Evolutionary conservation across 2,797 vertebrate species (phyloP).

Genomic region (Phalloptychus januarius): DNA sequence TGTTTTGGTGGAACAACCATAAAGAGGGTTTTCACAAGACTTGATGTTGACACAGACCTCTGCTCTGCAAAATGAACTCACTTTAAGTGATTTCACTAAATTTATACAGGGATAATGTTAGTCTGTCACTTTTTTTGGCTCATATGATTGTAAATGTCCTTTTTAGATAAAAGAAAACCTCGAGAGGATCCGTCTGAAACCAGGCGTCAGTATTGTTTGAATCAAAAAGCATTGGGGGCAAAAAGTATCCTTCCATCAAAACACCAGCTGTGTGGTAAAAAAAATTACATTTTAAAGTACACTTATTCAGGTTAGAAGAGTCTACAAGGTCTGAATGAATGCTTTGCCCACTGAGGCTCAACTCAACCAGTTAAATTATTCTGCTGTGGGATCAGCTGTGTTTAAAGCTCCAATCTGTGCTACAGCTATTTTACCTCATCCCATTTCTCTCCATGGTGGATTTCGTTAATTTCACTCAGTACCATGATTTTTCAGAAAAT

Average conservation of each 20-base stretch:
- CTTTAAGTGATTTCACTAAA: background rate
- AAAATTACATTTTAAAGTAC: background rate
- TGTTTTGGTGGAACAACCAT: background rate
- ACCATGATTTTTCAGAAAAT: slow-evolving; percentile 25
- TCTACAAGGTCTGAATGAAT: background rate
- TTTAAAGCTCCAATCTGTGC: slow-evolving; percentile 34
- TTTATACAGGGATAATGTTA: background rate
- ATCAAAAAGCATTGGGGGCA: background rate
- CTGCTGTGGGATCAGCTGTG: slow-evolving; percentile 2
- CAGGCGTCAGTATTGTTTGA: background rate
- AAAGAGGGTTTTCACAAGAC: background rate
- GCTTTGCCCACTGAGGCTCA: slow-evolving; percentile 25
- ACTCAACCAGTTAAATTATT: slow-evolving; percentile 43
- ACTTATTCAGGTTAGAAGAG: background rate
- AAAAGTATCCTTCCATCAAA: background rate
- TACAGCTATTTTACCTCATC: slow-evolving; percentile 39
- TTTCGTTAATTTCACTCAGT: slow-evolving; percentile 17
- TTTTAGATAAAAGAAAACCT: background rate
- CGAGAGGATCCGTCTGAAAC: background rate
- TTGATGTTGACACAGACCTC: background rate
- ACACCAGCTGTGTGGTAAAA: background rate
- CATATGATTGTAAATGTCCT: background rate
- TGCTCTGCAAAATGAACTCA: background rate
- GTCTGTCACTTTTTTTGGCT: background rate
- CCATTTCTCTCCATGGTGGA: slow-evolving; percentile 22